Conservation (phyloP, 1,140 invertebrate genomes). For the Plodia interpunctella region DNA sequence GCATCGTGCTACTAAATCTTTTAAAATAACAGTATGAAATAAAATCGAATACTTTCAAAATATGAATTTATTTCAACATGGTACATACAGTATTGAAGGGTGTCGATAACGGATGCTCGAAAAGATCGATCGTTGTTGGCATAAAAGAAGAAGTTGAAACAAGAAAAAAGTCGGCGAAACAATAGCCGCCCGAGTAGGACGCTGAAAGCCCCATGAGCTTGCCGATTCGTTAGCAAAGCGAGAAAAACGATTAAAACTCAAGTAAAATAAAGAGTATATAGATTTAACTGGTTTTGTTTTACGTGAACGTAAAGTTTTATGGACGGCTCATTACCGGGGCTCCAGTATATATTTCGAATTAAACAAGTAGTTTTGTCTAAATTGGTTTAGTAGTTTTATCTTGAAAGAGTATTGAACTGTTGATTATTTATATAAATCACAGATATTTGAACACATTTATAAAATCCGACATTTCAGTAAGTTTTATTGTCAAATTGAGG, state of each 20-base stretch:
- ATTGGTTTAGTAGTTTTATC: too few relatives aligned
- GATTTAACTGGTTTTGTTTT: background rate
- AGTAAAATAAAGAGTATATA: background rate
- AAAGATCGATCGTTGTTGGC: constrained; percentile 27
- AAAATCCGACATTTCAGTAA: too few relatives aligned
- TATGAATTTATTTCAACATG: background rate
- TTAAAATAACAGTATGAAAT: background rate
- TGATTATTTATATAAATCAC: too few relatives aligned
- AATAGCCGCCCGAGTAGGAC: constrained; percentile 38
- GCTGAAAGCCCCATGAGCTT: constrained; percentile 44
- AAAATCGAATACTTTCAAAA: background rate
- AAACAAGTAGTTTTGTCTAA: too few relatives aligned
- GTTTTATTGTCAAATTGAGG: too few relatives aligned
- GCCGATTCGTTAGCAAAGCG: constrained; percentile 42
- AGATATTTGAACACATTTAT: too few relatives aligned
- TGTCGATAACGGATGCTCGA: constrained; percentile 20
- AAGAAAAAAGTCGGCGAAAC: constrained; percentile 37
- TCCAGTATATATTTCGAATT: too few relatives aligned
- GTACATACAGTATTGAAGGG: constrained; percentile 1
- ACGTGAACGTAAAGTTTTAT: background rate
- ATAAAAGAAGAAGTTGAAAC: constrained; percentile 31
- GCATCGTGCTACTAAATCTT: too few relatives aligned
- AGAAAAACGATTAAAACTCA: constrained; percentile 37
- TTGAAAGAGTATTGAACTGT: too few relatives aligned
- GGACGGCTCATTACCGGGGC: too few relatives aligned